Conservation (phyloP, 2,797 vertebrate genomes). For the Erethizon dorsatum region DNA sequence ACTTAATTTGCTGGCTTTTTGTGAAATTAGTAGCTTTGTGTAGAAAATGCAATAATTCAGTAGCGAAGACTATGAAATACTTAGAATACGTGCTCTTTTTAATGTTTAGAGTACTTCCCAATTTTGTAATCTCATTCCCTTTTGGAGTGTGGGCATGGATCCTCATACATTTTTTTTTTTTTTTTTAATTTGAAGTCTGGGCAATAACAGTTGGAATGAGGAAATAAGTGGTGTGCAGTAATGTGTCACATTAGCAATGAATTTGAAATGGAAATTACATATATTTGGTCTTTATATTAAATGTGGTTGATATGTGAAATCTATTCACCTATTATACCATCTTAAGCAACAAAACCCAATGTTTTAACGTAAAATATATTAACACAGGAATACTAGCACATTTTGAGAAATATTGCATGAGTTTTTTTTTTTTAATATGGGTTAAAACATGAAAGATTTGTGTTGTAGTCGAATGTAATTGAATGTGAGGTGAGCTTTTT, state of each 20-base stretch:
- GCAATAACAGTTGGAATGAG: neutral
- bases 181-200: neutral
- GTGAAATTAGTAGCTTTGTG: neutral
- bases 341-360: neutral
- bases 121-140: neutral
- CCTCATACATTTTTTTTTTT: neutral
- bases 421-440: neutral
- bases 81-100: neutral
- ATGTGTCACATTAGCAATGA: neutral
- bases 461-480: neutral
- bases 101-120: neutral
- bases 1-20: neutral
- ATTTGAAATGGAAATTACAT: slow-evolving; percentile 45
- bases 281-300: slow-evolving; percentile 49
- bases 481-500: neutral
- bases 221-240: slow-evolving; percentile 22
- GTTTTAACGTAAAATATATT: slow-evolving; percentile 20
- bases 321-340: slow-evolving; percentile 19
- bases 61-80: neutral
- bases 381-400: neutral
- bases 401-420: slow-evolving; percentile 22
- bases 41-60: neutral
- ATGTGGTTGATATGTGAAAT: neutral
- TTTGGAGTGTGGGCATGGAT: neutral
- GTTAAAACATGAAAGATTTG: neutral